A percentile compares a stretch with the other conserved stretches of the same genome.
Conservation (phyloP, 2,797 vertebrate species). For the Columba guinea region DNA sequence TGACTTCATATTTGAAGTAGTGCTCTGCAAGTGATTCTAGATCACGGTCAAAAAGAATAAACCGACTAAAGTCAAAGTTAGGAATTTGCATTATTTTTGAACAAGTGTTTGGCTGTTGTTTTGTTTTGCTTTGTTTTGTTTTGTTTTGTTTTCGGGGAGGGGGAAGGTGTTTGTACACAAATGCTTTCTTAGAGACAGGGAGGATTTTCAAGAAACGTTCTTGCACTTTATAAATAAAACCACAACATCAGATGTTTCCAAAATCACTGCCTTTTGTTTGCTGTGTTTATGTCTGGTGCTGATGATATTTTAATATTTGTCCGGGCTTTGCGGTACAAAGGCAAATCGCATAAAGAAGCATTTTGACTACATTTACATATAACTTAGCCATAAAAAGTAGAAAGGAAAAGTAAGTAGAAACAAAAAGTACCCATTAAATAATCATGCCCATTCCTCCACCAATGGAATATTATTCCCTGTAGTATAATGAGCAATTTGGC, state of each 20-base stretch:
- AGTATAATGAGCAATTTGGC: conserved; percentile 53
- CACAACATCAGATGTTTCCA: neutral
- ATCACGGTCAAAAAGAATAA: neutral
- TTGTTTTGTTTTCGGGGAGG: fast-evolving
- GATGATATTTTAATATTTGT: neutral
- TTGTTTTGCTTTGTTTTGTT: too few relatives aligned
- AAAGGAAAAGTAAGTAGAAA: conserved; percentile 33
- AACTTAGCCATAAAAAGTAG: neutral
- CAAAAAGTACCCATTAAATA: conserved; percentile 41
- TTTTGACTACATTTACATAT: conserved; percentile 21
- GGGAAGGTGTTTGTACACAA: neutral
- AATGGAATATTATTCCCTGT: conserved; percentile 53
- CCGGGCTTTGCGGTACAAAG: neutral
- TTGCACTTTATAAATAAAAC: neutral
- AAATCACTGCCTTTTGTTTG: neutral
- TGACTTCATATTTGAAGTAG: neutral
- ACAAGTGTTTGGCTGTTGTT: neutral
- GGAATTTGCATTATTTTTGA: neutral
- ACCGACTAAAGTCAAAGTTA: neutral
- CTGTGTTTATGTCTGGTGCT: neutral
- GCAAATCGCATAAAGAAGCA: neutral
- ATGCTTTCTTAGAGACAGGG: neutral
- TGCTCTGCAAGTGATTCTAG: neutral
- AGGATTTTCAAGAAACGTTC: neutral
- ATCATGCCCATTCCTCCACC: conserved; percentile 39